These are phyloP conservation scores for Melanophora roralis DNA, from an alignment of 2,888 invertebrate genomes.

Conservation along the genomic window DNA sequence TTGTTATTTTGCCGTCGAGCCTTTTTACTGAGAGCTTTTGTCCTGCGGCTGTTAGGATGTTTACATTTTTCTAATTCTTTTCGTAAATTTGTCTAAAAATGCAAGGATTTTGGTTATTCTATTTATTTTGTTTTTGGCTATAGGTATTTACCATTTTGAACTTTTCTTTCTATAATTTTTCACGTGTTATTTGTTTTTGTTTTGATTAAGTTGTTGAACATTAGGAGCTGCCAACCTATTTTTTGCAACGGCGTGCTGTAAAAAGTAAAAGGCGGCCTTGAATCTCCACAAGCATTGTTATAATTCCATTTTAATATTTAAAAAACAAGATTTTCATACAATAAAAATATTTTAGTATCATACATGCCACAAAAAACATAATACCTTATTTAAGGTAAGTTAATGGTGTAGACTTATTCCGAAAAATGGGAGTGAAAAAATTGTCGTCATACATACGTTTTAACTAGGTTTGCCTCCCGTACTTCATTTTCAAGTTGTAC, in stretches of 20 bases:
- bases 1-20: conserved; percentile 79
- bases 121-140: too few relatives aligned
- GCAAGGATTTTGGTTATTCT: neutral
- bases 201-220: conserved; percentile 14
- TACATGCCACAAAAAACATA: too few relatives aligned
- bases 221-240: neutral
- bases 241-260: conserved; percentile 2
- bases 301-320: too few relatives aligned
- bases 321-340: too few relatives aligned
- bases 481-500: too few relatives aligned
- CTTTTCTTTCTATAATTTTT: neutral
- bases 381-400: too few relatives aligned
- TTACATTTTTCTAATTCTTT: conserved; percentile 81
- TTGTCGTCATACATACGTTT: too few relatives aligned
- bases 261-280: too few relatives aligned
- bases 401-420: too few relatives aligned
- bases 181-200: conserved; percentile 50
- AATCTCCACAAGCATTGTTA: too few relatives aligned
- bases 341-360: neutral
- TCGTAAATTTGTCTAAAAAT: conserved; percentile 76
- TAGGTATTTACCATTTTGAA: conserved; percentile 60
- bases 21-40: conserved; percentile 84
- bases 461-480: too few relatives aligned
- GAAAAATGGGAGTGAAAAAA: too few relatives aligned
- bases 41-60: conserved; percentile 92